Evolutionary conservation across 2,888 invertebrate genomes (phyloP), one percentile per base, ranked within the genome.

Genomic region (Drepanosiphum platanoidis): DNA sequence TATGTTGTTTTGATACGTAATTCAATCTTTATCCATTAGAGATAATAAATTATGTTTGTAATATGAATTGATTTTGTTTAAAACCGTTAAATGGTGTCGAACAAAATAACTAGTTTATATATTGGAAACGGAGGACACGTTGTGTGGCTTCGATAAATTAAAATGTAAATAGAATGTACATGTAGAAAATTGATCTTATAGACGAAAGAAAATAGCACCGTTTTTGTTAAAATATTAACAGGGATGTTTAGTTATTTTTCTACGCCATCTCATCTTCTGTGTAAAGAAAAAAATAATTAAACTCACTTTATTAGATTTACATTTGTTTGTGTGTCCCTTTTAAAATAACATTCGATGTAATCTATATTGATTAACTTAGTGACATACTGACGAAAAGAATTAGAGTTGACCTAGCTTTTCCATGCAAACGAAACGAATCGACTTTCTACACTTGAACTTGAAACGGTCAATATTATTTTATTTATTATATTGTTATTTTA

Each of bases 121-220:
- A n/a, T 42, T 70, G 32, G 3, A 9, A 22, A 0, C 5, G n/a
- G 9, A 32, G 22, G 32, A 32, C 4, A 32, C 61, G 1, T 58
- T 82, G 32, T 58, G 52, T 58, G 72, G 81, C 71, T 82, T 82
- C 71, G n/a, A 42, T 39, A 71, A 71, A 82, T 82, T 72, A 72
- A 72, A 82, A 82, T 71, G 8, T 9, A 82, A 61, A 13, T 39
- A 22, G 30, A 71, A 39, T 13, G 32, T n/a, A 11, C 58, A 39
- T 13, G 32, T n/a, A 11, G 77, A 36, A 77, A 46, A 58, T 58
- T 5, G 5, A 34, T 72, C 0, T 36, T 52, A n/a, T 58, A 11
- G 18, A 61, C 8, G 15, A 7, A 27, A 81, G 15, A 15, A 71
- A 32, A 58, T n/a, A 8, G 61, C 22, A 15, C 9, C 3, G 71